These are phyloP conservation scores for Crotalus horridus DNA, from an alignment of 2,113 vertebrate species.

Conservation along the genomic window DNA sequence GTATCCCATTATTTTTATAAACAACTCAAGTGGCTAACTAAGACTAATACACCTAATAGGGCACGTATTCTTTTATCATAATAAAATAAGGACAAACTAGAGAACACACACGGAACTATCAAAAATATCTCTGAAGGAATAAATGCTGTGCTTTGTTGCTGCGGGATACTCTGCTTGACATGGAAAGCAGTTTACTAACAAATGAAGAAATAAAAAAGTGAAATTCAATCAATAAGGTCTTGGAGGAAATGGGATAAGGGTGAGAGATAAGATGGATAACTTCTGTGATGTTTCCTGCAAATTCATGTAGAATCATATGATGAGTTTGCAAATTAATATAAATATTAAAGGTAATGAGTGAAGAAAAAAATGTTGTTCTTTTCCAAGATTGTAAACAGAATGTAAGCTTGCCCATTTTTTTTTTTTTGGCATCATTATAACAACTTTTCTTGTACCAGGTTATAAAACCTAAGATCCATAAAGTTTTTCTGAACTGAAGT, in stretches of 20 bases:
- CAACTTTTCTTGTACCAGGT: not conserved
- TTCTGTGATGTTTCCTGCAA: not conserved
- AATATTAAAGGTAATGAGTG: not conserved
- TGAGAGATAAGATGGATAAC: not conserved
- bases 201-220: not conserved
- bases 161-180: too few species aligned
- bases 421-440: not conserved
- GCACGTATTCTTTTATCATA: not conserved
- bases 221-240: not conserved
- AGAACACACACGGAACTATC: too few species aligned
- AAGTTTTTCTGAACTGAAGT: not conserved
- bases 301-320: not conserved
- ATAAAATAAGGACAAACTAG: not conserved
- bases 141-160: not conserved
- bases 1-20: too few species aligned
- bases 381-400: not conserved
- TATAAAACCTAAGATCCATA: not conserved
- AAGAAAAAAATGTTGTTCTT: not conserved
- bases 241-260: not conserved
- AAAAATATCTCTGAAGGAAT: not conserved
- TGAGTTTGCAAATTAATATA: not conserved
- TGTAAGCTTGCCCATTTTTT: not conserved
- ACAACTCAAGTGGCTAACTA: too few species aligned
- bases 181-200: not conserved
- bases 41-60: not conserved